Evolutionary conservation across 2,888 invertebrate genomes (phyloP), one percentile per base, ranked within the genome.

Genomic region (Branchipolynoe longqiensis): DNA sequence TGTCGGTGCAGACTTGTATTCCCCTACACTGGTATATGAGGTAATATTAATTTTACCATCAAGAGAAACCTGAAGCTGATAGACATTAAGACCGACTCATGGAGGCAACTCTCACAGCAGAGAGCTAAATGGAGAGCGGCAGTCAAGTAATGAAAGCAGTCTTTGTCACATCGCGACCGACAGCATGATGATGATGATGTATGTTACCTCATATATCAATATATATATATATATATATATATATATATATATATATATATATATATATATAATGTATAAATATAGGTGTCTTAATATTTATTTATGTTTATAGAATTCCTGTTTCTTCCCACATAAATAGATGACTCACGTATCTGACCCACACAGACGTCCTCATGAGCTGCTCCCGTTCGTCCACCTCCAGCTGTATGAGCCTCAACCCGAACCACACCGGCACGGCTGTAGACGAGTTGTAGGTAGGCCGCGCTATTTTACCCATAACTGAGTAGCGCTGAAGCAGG

Each of bases 321-420:
- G n/a, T n/a, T n/a, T n/a, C n/a, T n/a, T n/a, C n/a, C n/a, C n/a
- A n/a, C n/a, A n/a, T n/a, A n/a, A n/a, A n/a, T n/a, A n/a, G 28
- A 64, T 1, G 82, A 85, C 85, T 73, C 88, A 94, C 94, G 89
- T 94, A 94, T 90, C 94, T 94, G 82, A 94, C 91, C 94, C 94
- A 94, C 18, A 95, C 94, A 86, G 94, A 94, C 1, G 94, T 94
- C 31, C 94, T 94, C 58, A 94, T 90, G 2, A 94, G 94, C 91
- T 95, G 94, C 87, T 94, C 94, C 87, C 94, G 94, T 88, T 94
- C 94, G 86, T 94, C 90, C 83, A 91, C 74, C 81, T 92, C 92
- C n/a, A 92, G 88, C 41, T 91, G 91, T 8, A 91, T 92, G 83
- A 92, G 87, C 18, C 91, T 90, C 82, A 92, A 86, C 6, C 92